Evolutionary conservation across 2,113 vertebrate species (phyloP).

Genomic region (Glaucomys volans): DNA sequence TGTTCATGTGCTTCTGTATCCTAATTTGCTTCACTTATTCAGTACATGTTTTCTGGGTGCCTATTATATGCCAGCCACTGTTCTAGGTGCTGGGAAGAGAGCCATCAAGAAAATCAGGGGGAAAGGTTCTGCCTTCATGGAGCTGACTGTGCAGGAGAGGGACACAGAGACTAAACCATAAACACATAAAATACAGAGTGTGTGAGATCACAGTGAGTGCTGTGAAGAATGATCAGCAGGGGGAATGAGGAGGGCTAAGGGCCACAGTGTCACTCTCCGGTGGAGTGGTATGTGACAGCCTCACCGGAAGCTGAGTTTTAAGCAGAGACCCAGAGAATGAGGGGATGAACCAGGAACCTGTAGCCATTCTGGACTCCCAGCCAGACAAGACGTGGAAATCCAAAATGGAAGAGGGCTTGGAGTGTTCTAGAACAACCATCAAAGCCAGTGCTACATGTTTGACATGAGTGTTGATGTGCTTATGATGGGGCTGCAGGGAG

Average conservation of each 20-base stretch:
- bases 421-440: background rate
- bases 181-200: background rate
- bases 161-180: background rate
- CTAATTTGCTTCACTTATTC: background rate
- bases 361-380: background rate
- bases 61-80: background rate
- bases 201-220: background rate
- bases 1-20: background rate
- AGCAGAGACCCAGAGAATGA: background rate
- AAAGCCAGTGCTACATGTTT: background rate
- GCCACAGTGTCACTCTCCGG: background rate
- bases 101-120: background rate
- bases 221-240: background rate
- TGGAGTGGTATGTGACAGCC: background rate
- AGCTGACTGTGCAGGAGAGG: background rate
- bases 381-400: background rate
- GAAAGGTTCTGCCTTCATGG: background rate
- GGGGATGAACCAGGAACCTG: rapidly evolving
- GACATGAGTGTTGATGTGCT: background rate
- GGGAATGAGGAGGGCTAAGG: background rate
- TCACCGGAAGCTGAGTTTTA: background rate
- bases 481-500: background rate
- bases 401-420: background rate
- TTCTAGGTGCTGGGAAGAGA: background rate
- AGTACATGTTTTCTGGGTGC: background rate